These are phyloP conservation scores for Polymixis flavicincta DNA, from an alignment of 2,888 invertebrate genomes.

Conservation along the genomic window DNA sequence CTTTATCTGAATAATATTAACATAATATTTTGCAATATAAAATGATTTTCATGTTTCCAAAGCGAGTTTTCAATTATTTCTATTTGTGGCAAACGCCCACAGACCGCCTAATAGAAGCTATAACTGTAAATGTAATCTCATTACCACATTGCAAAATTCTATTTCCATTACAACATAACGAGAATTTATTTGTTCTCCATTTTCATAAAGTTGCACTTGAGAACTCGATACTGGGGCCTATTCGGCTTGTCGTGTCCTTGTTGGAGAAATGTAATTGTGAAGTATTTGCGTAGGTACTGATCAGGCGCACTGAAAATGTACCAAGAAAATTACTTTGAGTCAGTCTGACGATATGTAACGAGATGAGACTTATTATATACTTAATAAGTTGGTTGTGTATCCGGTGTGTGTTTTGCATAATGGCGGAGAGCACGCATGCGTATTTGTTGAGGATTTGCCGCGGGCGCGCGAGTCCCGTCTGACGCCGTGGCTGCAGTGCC, in stretches of 20 bases:
- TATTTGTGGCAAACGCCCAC: slow-evolving; percentile 77
- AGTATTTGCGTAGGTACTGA: slow-evolving; percentile 74
- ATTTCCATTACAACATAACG: slow-evolving; percentile 83
- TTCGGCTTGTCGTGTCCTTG: slow-evolving; percentile 76
- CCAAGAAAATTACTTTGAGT: slow-evolving; percentile 71
- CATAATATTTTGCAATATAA: slow-evolving; percentile 54
- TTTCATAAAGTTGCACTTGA: slow-evolving; percentile 82
- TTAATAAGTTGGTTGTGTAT: slow-evolving; percentile 80
- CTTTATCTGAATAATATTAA: slow-evolving; percentile 55
- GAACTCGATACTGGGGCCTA: slow-evolving; percentile 77
- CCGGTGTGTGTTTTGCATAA: slow-evolving; percentile 86
- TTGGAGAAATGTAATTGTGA: slow-evolving; percentile 77
- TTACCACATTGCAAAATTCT: slow-evolving; percentile 83
- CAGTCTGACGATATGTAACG: slow-evolving; percentile 71
- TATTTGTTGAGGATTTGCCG: slow-evolving; percentile 71
- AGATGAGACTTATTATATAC: slow-evolving; percentile 79
- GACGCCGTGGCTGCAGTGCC: slow-evolving; percentile 56
- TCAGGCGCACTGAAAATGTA: slow-evolving; percentile 63
- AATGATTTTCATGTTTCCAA: slow-evolving; percentile 62
- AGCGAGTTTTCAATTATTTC: slow-evolving; percentile 66
- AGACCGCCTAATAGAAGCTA: slow-evolving; percentile 77
- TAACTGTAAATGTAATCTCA: slow-evolving; percentile 82
- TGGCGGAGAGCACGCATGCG: slow-evolving; percentile 78
- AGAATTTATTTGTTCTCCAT: slow-evolving; percentile 86
- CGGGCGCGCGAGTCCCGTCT: slow-evolving; percentile 64